Evolutionary conservation across 2,888 invertebrate species (phyloP).

Genomic region (Synergus japonicus): DNA sequence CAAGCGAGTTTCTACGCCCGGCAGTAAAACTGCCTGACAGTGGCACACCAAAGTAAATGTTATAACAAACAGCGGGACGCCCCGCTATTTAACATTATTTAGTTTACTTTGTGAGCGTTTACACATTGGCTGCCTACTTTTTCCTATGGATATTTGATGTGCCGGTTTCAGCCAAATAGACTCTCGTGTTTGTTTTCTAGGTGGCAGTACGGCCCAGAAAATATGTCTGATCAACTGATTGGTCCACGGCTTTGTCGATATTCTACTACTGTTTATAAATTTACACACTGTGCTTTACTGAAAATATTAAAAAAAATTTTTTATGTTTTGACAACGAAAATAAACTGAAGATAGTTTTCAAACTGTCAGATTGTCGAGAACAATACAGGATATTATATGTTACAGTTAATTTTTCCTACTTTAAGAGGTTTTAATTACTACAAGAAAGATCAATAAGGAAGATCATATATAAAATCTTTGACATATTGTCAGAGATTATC

Average conservation of each 20-base stretch:
- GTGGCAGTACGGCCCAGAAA: slow-evolving; percentile 54
- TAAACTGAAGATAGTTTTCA: no score
- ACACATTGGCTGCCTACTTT: slow-evolving; percentile 73
- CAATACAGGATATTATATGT: no score
- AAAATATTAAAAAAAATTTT: no score
- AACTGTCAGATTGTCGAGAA: no score
- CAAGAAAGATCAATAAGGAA: no score
- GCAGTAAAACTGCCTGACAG: slow-evolving; percentile 71
- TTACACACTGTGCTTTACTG: no score
- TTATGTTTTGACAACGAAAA: no score
- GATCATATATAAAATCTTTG: no score
- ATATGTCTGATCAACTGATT: slow-evolving; percentile 12
- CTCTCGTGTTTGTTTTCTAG: slow-evolving; percentile 70
- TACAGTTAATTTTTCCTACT: no score
- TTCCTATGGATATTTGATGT: slow-evolving; percentile 70
- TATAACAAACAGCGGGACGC: slow-evolving; percentile 74
- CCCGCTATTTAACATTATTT: slow-evolving; percentile 76
- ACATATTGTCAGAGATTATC: no score
- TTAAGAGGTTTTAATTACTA: no score
- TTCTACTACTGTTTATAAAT: neutral
- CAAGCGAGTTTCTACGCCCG: slow-evolving; percentile 70
- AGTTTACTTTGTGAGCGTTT: slow-evolving; percentile 75
- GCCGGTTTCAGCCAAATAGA: slow-evolving; percentile 61
- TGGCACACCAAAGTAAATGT: slow-evolving; percentile 74
- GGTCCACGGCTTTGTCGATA: neutral